Evolutionary conservation across 2,797 vertebrate species (phyloP).

Genomic region (Halcyon chelicuti): DNA sequence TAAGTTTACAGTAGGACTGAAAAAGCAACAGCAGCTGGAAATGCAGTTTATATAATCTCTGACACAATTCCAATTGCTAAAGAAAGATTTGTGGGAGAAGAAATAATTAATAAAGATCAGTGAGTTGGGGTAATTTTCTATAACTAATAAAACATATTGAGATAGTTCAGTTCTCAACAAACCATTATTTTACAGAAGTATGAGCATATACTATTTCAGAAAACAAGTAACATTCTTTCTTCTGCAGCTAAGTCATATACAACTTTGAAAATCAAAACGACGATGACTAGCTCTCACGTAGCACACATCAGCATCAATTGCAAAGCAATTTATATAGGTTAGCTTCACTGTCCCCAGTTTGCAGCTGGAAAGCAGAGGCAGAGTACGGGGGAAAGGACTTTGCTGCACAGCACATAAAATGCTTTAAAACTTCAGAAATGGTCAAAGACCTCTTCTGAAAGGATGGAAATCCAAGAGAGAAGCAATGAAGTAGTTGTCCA

Average conservation of each 20-base stretch:
- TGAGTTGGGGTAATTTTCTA: neutral
- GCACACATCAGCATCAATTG: neutral
- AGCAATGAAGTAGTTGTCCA: neutral
- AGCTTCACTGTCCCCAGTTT: neutral
- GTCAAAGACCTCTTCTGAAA: neutral
- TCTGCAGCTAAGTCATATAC: neutral
- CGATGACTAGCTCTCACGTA: neutral
- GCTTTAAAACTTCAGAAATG: neutral
- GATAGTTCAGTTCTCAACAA: neutral
- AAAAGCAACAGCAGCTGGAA: slow-evolving; percentile 98
- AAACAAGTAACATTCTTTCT: neutral
- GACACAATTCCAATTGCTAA: slow-evolving; percentile 98
- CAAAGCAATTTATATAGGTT: neutral
- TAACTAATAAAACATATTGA: neutral
- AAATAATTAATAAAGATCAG: slow-evolving; percentile 28
- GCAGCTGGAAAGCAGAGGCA: slow-evolving; percentile 12
- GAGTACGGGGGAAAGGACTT: neutral
- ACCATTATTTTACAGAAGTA: neutral
- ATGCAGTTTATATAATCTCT: slow-evolving; percentile 97
- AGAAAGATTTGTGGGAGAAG: slow-evolving; percentile 54
- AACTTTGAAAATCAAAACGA: neutral
- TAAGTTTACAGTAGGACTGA: slow-evolving; percentile 98
- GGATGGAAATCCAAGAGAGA: neutral
- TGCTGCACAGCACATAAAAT: neutral
- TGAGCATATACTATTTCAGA: neutral